Conservation (phyloP, 2,113 vertebrate genomes). For the Pithys albifrons region DNA sequence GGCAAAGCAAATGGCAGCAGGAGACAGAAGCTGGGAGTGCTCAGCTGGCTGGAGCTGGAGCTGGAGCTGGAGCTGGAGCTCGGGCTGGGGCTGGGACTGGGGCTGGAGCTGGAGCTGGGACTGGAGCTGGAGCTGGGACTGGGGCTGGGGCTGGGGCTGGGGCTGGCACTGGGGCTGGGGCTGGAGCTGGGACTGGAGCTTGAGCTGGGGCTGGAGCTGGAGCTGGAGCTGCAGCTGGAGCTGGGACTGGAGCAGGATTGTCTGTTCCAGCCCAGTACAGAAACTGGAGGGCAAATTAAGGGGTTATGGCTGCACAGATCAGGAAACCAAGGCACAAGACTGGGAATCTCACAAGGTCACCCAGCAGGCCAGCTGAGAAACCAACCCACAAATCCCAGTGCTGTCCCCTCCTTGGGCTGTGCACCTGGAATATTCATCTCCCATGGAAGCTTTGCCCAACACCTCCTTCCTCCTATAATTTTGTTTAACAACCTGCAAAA, state of each 20-base stretch:
- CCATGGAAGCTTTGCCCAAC: neutral
- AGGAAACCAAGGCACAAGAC: neutral
- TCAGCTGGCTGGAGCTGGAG: neutral
- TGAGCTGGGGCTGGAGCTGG: too few species aligned
- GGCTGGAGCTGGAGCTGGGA: too few species aligned
- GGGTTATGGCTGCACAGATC: neutral
- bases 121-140: too few species aligned
- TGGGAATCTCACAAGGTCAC: constrained; percentile 18
- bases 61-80: neutral
- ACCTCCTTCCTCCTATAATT: constrained; percentile 7
- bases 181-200: too few species aligned
- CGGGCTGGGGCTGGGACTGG: too few species aligned
- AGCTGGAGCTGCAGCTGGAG: too few species aligned
- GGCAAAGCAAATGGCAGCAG: neutral
- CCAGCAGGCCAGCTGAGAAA: neutral
- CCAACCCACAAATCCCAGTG: neutral
- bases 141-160: too few species aligned
- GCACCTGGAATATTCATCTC: neutral
- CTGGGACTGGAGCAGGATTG: too few species aligned
- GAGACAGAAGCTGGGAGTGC: neutral
- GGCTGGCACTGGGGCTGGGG: too few species aligned
- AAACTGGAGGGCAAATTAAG: neutral
- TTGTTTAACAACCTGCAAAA: constrained; percentile 31
- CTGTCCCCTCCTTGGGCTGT: neutral
- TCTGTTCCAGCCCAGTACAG: rapidly evolving